A percentile compares a stretch with the other conserved stretches of the same genome.
These are phyloP conservation scores for Dromius quadrimaculatus DNA, from an alignment of 2,888 invertebrate species.

Conservation along the genomic window DNA sequence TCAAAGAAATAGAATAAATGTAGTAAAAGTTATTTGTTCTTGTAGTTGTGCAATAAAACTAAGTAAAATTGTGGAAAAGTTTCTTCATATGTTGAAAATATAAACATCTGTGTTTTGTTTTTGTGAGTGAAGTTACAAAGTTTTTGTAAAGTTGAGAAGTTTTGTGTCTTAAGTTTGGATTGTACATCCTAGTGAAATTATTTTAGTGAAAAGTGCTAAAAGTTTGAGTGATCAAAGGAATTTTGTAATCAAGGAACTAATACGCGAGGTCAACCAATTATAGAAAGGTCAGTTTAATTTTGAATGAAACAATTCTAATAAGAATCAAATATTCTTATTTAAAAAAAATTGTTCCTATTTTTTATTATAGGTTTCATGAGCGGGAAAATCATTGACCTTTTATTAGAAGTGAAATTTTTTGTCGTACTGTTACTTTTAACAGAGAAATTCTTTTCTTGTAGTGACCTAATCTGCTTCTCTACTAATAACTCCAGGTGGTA, in stretches of 20 bases:
- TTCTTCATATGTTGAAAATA: neutral
- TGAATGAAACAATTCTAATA: too few relatives aligned
- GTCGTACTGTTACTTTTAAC: too few relatives aligned
- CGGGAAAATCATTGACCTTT: too few relatives aligned
- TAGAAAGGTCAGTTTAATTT: constrained; percentile 51
- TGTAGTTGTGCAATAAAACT: neutral
- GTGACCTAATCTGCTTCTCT: too few relatives aligned
- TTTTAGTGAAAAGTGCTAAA: constrained; percentile 44
- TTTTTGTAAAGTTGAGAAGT: constrained; percentile 24
- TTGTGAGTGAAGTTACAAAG: constrained; percentile 31
- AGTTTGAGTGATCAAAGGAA: too few relatives aligned
- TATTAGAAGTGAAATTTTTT: too few relatives aligned
- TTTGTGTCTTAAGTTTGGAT: constrained; percentile 20
- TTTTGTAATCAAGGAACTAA: too few relatives aligned
- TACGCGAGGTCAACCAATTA: constrained; percentile 39
- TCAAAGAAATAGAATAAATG: neutral
- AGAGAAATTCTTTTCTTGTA: too few relatives aligned
- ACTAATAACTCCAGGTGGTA: too few relatives aligned
- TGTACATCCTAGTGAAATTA: constrained; percentile 31
- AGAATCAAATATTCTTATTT: neutral
- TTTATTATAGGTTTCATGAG: neutral
- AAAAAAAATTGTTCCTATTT: neutral
- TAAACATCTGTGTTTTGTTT: constrained; percentile 32
- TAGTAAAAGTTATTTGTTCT: neutral
- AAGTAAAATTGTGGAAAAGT: neutral